A percentile compares a stretch with the other conserved stretches of the same genome.
Conservation (phyloP, 2,113 vertebrate genomes). For the Condylura cristata region DNA sequence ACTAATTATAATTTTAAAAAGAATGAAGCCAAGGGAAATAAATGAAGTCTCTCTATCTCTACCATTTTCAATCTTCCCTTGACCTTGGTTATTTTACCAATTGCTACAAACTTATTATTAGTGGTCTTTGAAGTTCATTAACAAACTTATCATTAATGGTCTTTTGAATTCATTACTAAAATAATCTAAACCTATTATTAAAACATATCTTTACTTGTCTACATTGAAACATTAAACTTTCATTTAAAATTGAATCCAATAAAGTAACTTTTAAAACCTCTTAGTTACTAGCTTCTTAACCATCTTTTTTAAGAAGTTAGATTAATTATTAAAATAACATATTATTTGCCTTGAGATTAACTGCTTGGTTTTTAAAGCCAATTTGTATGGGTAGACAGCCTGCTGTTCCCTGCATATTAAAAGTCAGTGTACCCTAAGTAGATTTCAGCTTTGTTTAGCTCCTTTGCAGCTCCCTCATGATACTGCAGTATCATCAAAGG, state of each 20-base stretch:
- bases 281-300: slow-evolving; percentile 45
- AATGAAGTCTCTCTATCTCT: not conserved
- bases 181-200: slow-evolving; percentile 58
- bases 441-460: slow-evolving; percentile 48
- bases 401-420: slow-evolving; percentile 56
- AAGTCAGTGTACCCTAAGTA: slow-evolving; percentile 28
- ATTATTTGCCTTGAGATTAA: slow-evolving; percentile 70
- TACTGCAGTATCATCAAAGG: not conserved
- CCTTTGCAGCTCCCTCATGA: not conserved
- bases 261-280: slow-evolving; percentile 62
- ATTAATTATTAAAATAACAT: slow-evolving; percentile 73
- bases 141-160: not conserved
- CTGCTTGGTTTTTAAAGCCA: slow-evolving; percentile 53
- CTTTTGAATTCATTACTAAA: slow-evolving; percentile 55
- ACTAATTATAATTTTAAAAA: not conserved
- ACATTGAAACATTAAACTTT: slow-evolving; percentile 62
- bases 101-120: slow-evolving; percentile 24
- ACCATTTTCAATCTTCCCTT: not conserved
- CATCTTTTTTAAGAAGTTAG: slow-evolving; percentile 40
- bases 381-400: slow-evolving; percentile 47
- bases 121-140: slow-evolving; percentile 29
- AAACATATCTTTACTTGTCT: slow-evolving; percentile 57
- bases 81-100: slow-evolving; percentile 12
- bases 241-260: slow-evolving; percentile 62
- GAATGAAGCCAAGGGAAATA: not conserved